phyloP scores from a whole-genome alignment of 2,797 vertebrate genomes.

The Capromys pilorides region DNA sequence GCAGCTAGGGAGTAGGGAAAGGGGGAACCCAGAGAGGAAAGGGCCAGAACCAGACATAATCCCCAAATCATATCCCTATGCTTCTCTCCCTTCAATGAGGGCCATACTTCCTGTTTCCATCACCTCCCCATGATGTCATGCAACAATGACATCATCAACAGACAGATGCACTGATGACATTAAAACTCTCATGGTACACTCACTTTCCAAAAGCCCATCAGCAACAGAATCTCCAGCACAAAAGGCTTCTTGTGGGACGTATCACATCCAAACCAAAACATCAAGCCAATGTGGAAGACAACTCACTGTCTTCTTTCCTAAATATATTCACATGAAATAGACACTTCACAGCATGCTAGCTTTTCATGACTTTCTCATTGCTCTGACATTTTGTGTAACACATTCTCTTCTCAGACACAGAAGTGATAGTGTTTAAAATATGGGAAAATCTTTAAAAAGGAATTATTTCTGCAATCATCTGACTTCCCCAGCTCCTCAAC shows the following conservation, averaged over 20 bases:
- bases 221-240: not conserved
- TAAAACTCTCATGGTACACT: not conserved
- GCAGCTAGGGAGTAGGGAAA: not conserved
- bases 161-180: not conserved
- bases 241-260: not conserved
- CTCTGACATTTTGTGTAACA: conserved; percentile 62
- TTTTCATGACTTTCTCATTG: conserved; percentile 16
- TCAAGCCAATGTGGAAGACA: not conserved
- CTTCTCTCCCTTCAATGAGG: not conserved
- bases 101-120: not conserved
- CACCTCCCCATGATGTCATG: not conserved
- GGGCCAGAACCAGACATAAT: not conserved
- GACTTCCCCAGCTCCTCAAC: not conserved
- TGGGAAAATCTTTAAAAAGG: not conserved
- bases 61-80: not conserved
- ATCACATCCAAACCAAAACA: not conserved
- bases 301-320: not conserved
- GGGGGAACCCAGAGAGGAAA: not conserved
- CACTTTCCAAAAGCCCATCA: not conserved
- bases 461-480: not conserved
- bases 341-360: not conserved
- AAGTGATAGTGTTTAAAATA: conserved; percentile 62
- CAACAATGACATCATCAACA: not conserved
- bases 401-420: conserved; percentile 56
- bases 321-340: not conserved